These are phyloP conservation scores for Drosophila suboccidentalis DNA, from an alignment of 2,888 invertebrate species.

Conservation along the genomic window DNA sequence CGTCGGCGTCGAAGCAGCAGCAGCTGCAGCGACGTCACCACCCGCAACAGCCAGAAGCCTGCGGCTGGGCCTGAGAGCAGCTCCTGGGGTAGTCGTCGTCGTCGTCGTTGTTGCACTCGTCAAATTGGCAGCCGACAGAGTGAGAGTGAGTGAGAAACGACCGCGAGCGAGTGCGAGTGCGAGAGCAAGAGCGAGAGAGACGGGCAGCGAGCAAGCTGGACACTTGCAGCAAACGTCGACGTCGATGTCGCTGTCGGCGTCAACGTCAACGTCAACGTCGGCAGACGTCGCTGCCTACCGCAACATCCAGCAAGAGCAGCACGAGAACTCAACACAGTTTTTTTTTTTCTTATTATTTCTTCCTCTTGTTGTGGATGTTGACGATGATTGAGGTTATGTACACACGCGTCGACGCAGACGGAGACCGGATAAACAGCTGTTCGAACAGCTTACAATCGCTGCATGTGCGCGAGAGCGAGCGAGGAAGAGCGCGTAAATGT, in stretches of 20 bases:
- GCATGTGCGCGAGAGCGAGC: constrained; percentile 2
- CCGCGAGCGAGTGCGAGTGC: neutral
- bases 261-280: constrained; percentile 46
- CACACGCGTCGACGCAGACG: constrained; percentile 68
- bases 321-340: constrained; percentile 36
- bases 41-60: constrained; percentile 57
- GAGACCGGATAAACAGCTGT: constrained; percentile 61
- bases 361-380: neutral
- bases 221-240: constrained; percentile 55
- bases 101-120: constrained; percentile 61
- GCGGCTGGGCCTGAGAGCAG: constrained; percentile 53
- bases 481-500: constrained; percentile 33
- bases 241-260: constrained; percentile 46
- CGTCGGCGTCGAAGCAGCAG: constrained; percentile 56
- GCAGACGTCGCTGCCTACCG: constrained; percentile 71
- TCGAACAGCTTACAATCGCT: constrained; percentile 25
- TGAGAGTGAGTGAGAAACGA: neutral
- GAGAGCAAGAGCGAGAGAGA: constrained; percentile 12
- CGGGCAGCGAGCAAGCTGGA: constrained; percentile 7
- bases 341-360: neutral
- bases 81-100: constrained; percentile 47
- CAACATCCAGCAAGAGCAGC: constrained; percentile 61
- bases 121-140: constrained; percentile 22
- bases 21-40: constrained; percentile 55
- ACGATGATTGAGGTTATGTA: constrained; percentile 74